phyloP scores from a whole-genome alignment of 2,888 invertebrate species.

The Antitype chi region DNA sequence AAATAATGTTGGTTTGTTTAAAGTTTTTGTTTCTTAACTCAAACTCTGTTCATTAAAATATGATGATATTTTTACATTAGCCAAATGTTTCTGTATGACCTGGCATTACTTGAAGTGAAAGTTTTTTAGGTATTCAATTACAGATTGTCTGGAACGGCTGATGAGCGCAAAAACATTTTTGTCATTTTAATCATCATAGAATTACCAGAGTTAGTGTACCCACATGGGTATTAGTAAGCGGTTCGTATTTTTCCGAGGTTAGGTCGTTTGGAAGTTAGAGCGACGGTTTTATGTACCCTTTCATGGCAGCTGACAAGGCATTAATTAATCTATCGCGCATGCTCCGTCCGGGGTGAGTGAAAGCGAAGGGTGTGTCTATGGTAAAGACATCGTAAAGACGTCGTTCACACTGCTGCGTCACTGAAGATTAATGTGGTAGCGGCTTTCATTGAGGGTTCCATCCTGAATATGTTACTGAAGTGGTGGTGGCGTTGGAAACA shows the following conservation, averaged over 20 bases:
- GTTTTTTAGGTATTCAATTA: background rate
- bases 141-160: background rate
- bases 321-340: slow-evolving; percentile 46
- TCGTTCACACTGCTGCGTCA: slow-evolving; percentile 11
- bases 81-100: background rate
- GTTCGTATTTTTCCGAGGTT: slow-evolving; percentile 26
- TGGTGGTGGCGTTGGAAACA: background rate
- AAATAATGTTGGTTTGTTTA: background rate
- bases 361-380: slow-evolving; percentile 27
- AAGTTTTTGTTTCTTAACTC: background rate
- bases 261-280: slow-evolving; percentile 24
- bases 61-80: background rate
- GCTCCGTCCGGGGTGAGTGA: slow-evolving; percentile 7
- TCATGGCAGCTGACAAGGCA: slow-evolving; percentile 27
- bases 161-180: background rate
- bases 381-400: slow-evolving; percentile 4
- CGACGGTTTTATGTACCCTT: slow-evolving; percentile 22
- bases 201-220: background rate
- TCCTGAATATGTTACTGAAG: background rate
- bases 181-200: slow-evolving; percentile 3
- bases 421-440: slow-evolving; percentile 25
- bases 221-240: background rate
- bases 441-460: background rate
- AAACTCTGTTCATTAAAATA: background rate
- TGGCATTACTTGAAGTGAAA: background rate